Base-by-base conservation (phyloP, 2,113 vertebrate species). In the Electrona antarctica region DNA sequence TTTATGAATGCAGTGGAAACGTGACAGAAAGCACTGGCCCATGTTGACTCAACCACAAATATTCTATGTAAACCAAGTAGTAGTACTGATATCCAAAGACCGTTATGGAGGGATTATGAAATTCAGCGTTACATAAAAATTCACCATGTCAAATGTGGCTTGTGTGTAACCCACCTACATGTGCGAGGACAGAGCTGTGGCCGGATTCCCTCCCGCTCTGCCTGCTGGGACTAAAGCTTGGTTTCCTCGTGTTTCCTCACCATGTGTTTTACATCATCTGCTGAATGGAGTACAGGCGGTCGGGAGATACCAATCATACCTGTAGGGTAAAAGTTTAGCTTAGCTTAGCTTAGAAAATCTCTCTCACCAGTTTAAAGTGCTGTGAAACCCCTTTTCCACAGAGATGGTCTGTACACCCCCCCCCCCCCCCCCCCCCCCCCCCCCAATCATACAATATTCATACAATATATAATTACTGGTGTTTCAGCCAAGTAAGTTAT, bases 221-320 rank as follows among this genome's bases (percentile, higher is more conserved):
- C 77, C 81, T 63, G 75, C 60, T 71, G 81, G 87, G 82, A 79
- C 67, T 48, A 21, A 83, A 71, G 77, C 78, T 60, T 69, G 83
- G 78, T 84, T 90, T 86, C 85, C 85, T 86, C 82, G 83, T 76
- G 76, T 88, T 90, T 87, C 88, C 88, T 65, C 71, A 62, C 76
- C 86, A 90, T 85, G 85, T 91, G 88, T 84, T 92, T 89, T 67
- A 41, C 73, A 91, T 92, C 87, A 88, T 7, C 6, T 60, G 33
- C 41, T 12, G 69, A 75, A 76, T 48, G 10, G 78, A 10, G 51
- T 74, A 74, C 77, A 73, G 78, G 45, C 65, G 46, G 71, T 6
- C 33, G 50, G 84, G 48, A 58, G 82, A 85, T 84, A 79, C 72
- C 13, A 57, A 72, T 79, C 10, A 10, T 80, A 87, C 87, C 88